A percentile compares a stretch with the other conserved stretches of the same genome.
These are phyloP conservation scores for Coptotermes formosanus DNA, from an alignment of 1,140 invertebrate genomes.

Conservation along the genomic window DNA sequence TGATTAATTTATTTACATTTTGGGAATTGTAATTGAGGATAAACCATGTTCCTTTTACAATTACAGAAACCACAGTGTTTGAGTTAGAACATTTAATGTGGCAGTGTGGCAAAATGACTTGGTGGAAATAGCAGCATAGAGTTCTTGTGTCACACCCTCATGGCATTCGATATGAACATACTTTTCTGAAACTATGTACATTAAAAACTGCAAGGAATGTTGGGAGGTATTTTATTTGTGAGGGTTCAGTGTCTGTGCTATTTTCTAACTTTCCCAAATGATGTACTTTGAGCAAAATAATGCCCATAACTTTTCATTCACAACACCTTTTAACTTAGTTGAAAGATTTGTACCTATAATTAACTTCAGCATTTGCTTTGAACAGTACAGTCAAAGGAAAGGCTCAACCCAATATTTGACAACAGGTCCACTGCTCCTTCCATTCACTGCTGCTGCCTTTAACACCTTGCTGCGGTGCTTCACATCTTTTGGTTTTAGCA, in stretches of 20 bases:
- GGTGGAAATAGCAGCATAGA: too few relatives aligned
- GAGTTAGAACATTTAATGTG: too few relatives aligned
- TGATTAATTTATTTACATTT: too few relatives aligned
- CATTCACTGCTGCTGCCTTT: slow-evolving; percentile 47
- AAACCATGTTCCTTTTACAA: too few relatives aligned
- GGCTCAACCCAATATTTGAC: slow-evolving; percentile 53
- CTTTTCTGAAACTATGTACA: background rate
- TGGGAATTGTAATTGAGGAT: background rate
- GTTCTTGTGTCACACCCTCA: background rate
- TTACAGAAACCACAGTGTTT: too few relatives aligned
- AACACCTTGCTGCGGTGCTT: slow-evolving; percentile 58
- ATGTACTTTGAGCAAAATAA: too few relatives aligned
- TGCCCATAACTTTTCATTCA: background rate
- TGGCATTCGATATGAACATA: background rate
- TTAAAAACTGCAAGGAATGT: background rate
- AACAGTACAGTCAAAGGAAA: slow-evolving; percentile 48
- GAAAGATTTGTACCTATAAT: background rate
- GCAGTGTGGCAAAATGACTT: too few relatives aligned
- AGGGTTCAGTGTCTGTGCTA: too few relatives aligned
- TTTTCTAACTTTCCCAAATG: too few relatives aligned
- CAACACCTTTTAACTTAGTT: background rate
- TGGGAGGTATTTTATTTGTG: background rate
- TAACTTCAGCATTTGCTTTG: background rate
- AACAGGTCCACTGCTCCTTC: slow-evolving; percentile 44
- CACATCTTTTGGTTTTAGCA: slow-evolving; percentile 74